These are phyloP conservation scores for Rhagologus leucostigma DNA, from an alignment of 2,113 vertebrate species.

Conservation along the genomic window DNA sequence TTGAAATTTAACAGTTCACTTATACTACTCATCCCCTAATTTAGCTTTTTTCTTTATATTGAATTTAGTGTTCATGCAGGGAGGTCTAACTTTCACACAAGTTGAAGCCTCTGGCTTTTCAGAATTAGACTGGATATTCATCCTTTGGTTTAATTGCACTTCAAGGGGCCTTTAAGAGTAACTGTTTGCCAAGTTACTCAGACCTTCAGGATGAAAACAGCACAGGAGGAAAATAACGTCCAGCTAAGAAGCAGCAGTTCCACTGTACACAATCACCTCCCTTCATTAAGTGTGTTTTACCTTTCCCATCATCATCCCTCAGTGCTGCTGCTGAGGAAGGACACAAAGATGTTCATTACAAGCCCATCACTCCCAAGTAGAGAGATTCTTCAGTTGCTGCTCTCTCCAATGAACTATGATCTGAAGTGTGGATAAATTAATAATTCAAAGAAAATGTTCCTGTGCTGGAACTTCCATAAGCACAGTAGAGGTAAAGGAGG, in stretches of 20 bases:
- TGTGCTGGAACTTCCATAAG: neutral
- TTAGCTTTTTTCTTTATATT: neutral
- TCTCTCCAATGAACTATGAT: neutral
- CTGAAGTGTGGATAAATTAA: neutral
- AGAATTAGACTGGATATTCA: neutral
- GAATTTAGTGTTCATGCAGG: neutral
- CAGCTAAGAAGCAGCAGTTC: neutral
- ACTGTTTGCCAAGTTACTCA: neutral
- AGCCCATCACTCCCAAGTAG: neutral
- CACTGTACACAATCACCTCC: neutral
- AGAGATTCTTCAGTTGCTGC: neutral
- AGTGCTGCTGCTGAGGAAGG: neutral
- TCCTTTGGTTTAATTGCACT: neutral
- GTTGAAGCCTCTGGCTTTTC: neutral
- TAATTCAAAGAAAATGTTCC: neutral
- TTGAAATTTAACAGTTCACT: constrained; percentile 9
- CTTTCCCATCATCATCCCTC: neutral
- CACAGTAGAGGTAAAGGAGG: neutral
- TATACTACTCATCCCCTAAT: neutral
- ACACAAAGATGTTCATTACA: neutral
- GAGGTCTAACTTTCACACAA: neutral
- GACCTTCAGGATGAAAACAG: neutral
- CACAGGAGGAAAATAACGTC: neutral
- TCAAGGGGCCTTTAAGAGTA: neutral
- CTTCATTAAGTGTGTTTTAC: neutral